These are phyloP conservation scores for Apodemia mormo DNA, from an alignment of 2,888 invertebrate species.

Conservation along the genomic window DNA sequence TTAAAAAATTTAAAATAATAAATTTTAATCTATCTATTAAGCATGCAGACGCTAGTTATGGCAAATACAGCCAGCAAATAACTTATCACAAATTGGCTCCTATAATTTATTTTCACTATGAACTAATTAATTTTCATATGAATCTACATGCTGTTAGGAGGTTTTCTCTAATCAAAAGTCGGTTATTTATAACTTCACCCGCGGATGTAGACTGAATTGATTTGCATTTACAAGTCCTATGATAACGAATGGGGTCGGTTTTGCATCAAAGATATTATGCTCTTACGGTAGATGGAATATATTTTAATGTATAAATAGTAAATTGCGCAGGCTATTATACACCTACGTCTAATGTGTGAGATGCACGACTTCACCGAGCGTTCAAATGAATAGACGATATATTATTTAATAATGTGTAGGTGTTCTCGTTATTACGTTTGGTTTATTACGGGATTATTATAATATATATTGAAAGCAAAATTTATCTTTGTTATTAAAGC, in stretches of 20 bases:
- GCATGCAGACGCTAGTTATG: background rate
- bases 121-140: conserved; percentile 71
- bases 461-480: no score
- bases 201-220: conserved; percentile 46
- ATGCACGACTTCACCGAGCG: background rate
- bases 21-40: background rate
- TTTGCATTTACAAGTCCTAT: conserved; percentile 63
- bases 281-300: conserved; percentile 43
- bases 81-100: conserved; percentile 19
- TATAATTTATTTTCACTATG: conserved; percentile 31
- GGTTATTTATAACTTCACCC: conserved; percentile 51
- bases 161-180: conserved; percentile 73
- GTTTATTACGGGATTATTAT: background rate
- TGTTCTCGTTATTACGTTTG: background rate
- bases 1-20: background rate
- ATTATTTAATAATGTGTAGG: conserved; percentile 5
- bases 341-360: conserved; percentile 18
- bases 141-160: conserved; percentile 62
- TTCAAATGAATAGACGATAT: background rate
- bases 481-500: no score
- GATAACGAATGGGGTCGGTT: conserved; percentile 56
- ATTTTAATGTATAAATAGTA: conserved; percentile 31
- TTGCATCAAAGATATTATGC: conserved; percentile 45
- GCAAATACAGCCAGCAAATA: background rate
- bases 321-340: conserved; percentile 18